phyloP scores from a whole-genome alignment of 1,140 invertebrate species.

The Archegozetes longisetosus region DNA sequence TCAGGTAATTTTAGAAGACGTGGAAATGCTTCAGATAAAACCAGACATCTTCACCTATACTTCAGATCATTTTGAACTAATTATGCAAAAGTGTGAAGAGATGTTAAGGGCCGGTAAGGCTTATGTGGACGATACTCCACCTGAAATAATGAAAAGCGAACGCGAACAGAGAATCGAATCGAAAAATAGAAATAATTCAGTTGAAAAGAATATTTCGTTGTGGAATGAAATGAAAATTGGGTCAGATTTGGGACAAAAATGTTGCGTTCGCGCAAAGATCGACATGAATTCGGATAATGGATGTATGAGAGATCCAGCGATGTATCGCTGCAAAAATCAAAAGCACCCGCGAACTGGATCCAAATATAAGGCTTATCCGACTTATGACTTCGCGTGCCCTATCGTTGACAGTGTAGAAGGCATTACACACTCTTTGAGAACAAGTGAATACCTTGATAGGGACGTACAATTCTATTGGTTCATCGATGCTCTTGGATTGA shows the following conservation, averaged over 20 bases:
- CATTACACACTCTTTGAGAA: slow-evolving; percentile 90
- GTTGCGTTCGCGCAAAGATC: slow-evolving; percentile 91
- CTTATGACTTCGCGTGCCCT: slow-evolving; percentile 98
- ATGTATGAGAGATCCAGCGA: slow-evolving; percentile 95
- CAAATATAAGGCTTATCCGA: slow-evolving; percentile 97
- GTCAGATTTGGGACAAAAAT: slow-evolving; percentile 54
- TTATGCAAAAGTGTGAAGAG: slow-evolving; percentile 72
- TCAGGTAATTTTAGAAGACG: slow-evolving; percentile 73
- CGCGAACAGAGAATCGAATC: slow-evolving; percentile 77
- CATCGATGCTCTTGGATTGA: slow-evolving; percentile 61
- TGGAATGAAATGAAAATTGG: slow-evolving; percentile 95
- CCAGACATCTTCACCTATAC: slow-evolving; percentile 88
- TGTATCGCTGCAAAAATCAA: slow-evolving; percentile 95
- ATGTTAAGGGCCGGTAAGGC: slow-evolving; percentile 74
- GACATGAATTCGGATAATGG: slow-evolving; percentile 93
- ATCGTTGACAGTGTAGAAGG: slow-evolving; percentile 94
- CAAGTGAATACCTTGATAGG: slow-evolving; percentile 95
- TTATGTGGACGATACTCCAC: slow-evolving; percentile 90
- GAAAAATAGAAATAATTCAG: slow-evolving; percentile 60
- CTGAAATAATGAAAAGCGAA: slow-evolving; percentile 85
- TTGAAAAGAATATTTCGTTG: slow-evolving; percentile 66
- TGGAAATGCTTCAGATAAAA: slow-evolving; percentile 75
- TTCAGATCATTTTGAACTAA: slow-evolving; percentile 88
- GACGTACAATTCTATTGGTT: slow-evolving; percentile 98
- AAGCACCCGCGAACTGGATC: slow-evolving; percentile 76